Base-by-base conservation (phyloP, 2,113 vertebrate genomes). In the Alouatta palliata region DNA sequence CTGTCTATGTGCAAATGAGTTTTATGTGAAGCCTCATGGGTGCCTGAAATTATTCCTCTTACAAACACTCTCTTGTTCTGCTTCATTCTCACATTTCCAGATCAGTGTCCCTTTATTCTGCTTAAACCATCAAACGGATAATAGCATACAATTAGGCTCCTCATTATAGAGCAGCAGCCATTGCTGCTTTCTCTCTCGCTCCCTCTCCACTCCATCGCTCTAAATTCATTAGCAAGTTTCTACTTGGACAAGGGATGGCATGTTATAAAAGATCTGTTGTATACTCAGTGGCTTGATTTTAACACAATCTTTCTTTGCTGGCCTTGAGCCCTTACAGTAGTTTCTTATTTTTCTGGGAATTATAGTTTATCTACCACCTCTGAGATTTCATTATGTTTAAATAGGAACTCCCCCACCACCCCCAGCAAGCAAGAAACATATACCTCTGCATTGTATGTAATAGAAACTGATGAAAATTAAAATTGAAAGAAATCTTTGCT, bases 91-190 rank as follows among this genome's bases (percentile, higher is more conserved):
- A 91, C 64, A 56, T 95, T 93, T 95, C 45, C 81, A 95, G 68
- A 93, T 77, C 83, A 49, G 35, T 95, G 90, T 96, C 95, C 89
- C 86, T 94, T 95, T 84, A 77, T 92, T 97, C 90, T 76, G 58
- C 43, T 95, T 92, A 96, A 96, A 96, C 85, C 64, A 84, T 96
- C 84, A 95, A 68, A 82, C 21, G 80, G 90, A 97, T 96, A 90
- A 94, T 87, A 91, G 91, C 70, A 94, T 92, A 64, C 82, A 97
- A 95, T 94, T 92, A 90, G 25, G 21, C 66, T 90, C 25, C 95
- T 84, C 92, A 87, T 96, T 95, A 81, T 73, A 82, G 40, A 90
- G 66, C 32, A n/a, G 37, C 40, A 75, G 25, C 54, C 27, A 8
- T 40, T 11, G 25, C 37, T 68, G 25, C 40, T 68, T 87, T 12